Base-by-base conservation (phyloP, 2,888 invertebrate genomes). In the Zhuqinia jingwanae region DNA sequence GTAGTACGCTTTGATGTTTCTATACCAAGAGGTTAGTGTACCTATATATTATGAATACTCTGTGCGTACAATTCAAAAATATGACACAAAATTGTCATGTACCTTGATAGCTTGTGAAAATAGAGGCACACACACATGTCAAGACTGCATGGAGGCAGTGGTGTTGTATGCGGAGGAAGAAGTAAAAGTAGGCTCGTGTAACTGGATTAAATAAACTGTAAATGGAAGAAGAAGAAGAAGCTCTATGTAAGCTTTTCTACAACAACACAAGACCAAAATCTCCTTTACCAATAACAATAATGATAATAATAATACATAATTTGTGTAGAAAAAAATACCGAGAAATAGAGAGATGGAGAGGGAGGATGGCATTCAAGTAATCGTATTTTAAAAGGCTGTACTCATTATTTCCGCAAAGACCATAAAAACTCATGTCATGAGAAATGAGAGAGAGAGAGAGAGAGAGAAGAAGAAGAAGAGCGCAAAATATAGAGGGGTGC, bases 311-410 rank as follows among this genome's bases (percentile, higher is more conserved):
- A n/a, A 10, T 36, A 36, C 36, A 36, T 36, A 36, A 36, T 65
- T 65, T 60, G 65, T 36, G 17, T 15, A 65, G 30, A 27, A 30
- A 15, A 17, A 17, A n/a, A 17, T 10, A 50, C 15, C 3, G 15
- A 50, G 50, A 50, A 2, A 22, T 58, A 58, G n/a, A n/a, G n/a
- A n/a, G n/a, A n/a, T n/a, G n/a, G n/a, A n/a, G n/a, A n/a, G n/a
- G n/a, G n/a, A n/a, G n/a, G n/a, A n/a, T n/a, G n/a, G n/a, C 30
- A 17, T 36, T 65, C 36, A 36, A 15, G 65, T 65, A 65, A 65
- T 65, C 65, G 65, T 17, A 36, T 65, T 65, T 65, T 65, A 65
- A 65, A 65, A 36, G 65, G 65, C 30, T 65, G 30, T 36, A 65
- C 30, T 65, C 30, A 65, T 65, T 65, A 42, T 36, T 65, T 65